Conservation (phyloP, 1,140 invertebrate species). For the Aporrectodea caliginosa region DNA sequence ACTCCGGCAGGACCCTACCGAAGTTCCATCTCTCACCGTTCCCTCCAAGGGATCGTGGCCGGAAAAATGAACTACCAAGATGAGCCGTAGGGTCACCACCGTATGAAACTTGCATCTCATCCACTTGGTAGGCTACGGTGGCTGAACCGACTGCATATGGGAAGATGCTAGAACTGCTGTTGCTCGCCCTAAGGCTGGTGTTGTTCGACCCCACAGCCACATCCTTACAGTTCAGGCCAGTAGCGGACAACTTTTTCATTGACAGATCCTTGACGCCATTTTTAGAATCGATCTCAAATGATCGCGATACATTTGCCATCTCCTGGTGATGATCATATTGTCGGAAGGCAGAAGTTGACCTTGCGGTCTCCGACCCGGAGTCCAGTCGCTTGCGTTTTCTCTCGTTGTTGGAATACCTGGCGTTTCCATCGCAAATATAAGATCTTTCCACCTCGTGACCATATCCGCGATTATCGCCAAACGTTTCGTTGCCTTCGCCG, state of each 20-base stretch:
- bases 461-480: not conserved
- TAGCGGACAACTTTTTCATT: not conserved
- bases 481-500: not conserved
- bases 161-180: not conserved
- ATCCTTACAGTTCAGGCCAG: not conserved
- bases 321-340: not conserved
- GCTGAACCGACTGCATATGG: not conserved
- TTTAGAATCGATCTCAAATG: not conserved
- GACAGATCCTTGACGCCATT: not conserved
- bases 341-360: not conserved
- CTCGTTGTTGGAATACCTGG: not conserved
- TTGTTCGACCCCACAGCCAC: too few relatives aligned
- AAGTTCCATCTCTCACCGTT: constrained; percentile 21
- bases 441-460: too few relatives aligned
- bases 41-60: not conserved
- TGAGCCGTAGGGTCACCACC: not conserved
- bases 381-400: not conserved
- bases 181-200: not conserved
- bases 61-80: not conserved
- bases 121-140: not conserved
- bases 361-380: not conserved
- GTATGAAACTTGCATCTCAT: not conserved
- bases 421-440: not conserved
- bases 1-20: constrained; percentile 12
- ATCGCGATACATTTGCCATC: not conserved